A percentile compares a stretch with the other conserved stretches of the same genome.
Conservation (phyloP, 2,888 invertebrate species). For the Scaptomyza caliginosa region DNA sequence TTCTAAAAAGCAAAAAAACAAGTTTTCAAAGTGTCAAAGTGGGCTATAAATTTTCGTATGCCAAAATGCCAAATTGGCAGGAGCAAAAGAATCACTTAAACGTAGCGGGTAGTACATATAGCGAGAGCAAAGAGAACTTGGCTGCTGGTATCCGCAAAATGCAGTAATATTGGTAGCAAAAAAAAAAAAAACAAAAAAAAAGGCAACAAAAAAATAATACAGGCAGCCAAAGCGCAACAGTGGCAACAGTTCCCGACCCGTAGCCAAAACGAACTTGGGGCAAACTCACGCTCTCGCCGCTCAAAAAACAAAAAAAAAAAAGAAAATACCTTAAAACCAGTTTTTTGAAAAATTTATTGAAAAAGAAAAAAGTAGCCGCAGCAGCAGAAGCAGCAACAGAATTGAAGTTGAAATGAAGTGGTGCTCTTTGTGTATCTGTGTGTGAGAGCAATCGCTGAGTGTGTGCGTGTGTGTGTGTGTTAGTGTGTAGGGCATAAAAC, state of each 20-base stretch:
- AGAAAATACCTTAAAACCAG: slow-evolving; percentile 82
- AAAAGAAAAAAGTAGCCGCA: slow-evolving; percentile 51
- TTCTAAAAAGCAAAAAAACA: slow-evolving; percentile 43
- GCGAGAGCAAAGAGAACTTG: slow-evolving; percentile 9
- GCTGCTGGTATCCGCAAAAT: slow-evolving; percentile 33
- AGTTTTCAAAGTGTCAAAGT: slow-evolving; percentile 75
- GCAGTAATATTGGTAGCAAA: slow-evolving; percentile 66
- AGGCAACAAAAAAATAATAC: slow-evolving; percentile 49
- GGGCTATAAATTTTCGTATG: slow-evolving; percentile 57
- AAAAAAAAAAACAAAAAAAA: slow-evolving; percentile 12
- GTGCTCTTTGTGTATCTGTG: slow-evolving; percentile 29
- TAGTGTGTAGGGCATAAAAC: slow-evolving; percentile 46
- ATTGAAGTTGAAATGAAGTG: slow-evolving; percentile 74
- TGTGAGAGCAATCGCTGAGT: slow-evolving; percentile 9
- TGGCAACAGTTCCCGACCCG: slow-evolving; percentile 62
- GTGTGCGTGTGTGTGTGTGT: slow-evolving; percentile 14
- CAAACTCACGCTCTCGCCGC: slow-evolving; percentile 27
- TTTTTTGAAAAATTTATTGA: slow-evolving; percentile 73
- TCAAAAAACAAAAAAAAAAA: slow-evolving; percentile 44
- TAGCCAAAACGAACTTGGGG: slow-evolving; percentile 41
- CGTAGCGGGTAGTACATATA: slow-evolving; percentile 26
- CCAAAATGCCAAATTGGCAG: slow-evolving; percentile 59
- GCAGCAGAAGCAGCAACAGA: slow-evolving; percentile 51
- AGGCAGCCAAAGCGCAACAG: slow-evolving; percentile 68
- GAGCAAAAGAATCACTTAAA: slow-evolving; percentile 76